These are phyloP conservation scores for Gobiocypris rarus DNA, from an alignment of 2,113 vertebrate genomes.

Conservation along the genomic window DNA sequence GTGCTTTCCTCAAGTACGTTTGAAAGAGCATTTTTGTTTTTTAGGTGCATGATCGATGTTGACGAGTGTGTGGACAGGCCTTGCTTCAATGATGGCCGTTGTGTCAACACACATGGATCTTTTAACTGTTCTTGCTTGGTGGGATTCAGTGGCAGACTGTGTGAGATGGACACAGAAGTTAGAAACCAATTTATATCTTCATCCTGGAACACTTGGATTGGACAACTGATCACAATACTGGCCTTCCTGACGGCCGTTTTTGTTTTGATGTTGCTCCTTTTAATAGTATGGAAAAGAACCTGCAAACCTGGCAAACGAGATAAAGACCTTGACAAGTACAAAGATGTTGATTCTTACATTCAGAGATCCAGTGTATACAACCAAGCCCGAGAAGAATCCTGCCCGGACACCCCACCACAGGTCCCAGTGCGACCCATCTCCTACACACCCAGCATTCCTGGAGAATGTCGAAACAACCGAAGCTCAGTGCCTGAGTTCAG, in stretches of 20 bases:
- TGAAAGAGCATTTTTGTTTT: neutral
- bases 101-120: constrained; percentile 83
- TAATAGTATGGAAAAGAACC: constrained; percentile 74
- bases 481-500: constrained; percentile 82
- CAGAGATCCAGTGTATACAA: constrained; percentile 81
- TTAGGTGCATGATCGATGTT: constrained; percentile 79
- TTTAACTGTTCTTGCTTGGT: constrained; percentile 82
- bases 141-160: constrained; percentile 78
- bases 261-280: constrained; percentile 74
- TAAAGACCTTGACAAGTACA: constrained; percentile 76
- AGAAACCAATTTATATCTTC: constrained; percentile 73
- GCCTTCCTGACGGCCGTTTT: constrained; percentile 77
- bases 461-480: constrained; percentile 80
- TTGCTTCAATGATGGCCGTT: constrained; percentile 78
- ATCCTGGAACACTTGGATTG: constrained; percentile 81
- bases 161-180: constrained; percentile 73
- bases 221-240: constrained; percentile 80
- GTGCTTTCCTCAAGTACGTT: neutral
- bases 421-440: constrained; percentile 85
- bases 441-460: constrained; percentile 85
- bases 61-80: constrained; percentile 81
- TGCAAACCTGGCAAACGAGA: constrained; percentile 68
- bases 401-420: constrained; percentile 82
- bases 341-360: constrained; percentile 75
- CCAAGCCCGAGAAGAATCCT: constrained; percentile 79